phyloP scores from a whole-genome alignment of 2,797 vertebrate genomes.

The Poeciliopsis paucimaculata region DNA sequence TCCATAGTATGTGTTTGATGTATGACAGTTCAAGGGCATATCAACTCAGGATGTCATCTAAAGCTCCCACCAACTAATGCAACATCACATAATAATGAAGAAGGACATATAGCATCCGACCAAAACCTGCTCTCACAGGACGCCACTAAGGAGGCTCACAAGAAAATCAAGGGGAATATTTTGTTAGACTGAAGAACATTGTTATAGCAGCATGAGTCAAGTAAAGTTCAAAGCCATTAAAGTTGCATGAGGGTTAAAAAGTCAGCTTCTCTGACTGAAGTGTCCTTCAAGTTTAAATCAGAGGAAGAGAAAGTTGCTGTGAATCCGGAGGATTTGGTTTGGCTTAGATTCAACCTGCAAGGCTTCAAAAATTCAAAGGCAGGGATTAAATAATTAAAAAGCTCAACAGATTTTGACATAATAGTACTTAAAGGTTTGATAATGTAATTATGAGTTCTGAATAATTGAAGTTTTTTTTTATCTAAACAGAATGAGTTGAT shows the following conservation, averaged over 20 bases:
- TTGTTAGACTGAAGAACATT: neutral
- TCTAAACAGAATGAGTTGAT: neutral
- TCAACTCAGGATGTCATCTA: neutral
- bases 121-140: neutral
- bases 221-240: neutral
- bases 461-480: neutral
- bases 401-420: neutral
- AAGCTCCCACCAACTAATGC: neutral
- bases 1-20: neutral
- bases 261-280: constrained; percentile 1
- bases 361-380: neutral
- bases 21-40: neutral
- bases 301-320: neutral
- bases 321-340: neutral
- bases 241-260: neutral
- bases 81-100: neutral
- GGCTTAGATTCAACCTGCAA: neutral
- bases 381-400: neutral
- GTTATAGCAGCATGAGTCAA: neutral
- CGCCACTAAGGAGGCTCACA: too few relatives aligned
- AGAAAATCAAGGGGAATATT: neutral
- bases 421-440: neutral
- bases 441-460: neutral
- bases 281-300: neutral
- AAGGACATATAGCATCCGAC: neutral